phyloP scores from a whole-genome alignment of 2,888 invertebrate species.

The Athripsodes cinereus region DNA sequence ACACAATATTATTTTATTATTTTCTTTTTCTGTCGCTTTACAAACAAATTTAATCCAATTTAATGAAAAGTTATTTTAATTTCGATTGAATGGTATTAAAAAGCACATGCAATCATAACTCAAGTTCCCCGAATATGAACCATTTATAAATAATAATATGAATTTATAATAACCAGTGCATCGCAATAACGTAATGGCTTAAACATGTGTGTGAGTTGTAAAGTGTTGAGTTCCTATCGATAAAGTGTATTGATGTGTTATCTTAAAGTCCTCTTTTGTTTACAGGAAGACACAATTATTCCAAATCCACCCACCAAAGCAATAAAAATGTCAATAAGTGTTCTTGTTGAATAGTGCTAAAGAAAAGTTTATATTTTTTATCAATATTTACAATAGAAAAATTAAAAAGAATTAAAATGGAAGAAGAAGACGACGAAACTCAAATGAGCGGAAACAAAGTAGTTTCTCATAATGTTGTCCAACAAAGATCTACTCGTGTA shows the following conservation, averaged over 20 bases:
- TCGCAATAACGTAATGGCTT: conserved; percentile 26
- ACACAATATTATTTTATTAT: too few relatives aligned
- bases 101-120: too few relatives aligned
- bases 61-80: conserved; percentile 29
- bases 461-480: conserved; percentile 26
- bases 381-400: conserved; percentile 1
- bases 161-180: conserved; percentile 13
- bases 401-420: conserved; percentile 25
- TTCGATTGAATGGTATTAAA: too few relatives aligned
- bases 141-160: too few relatives aligned
- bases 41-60: neutral
- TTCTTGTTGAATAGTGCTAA: neutral
- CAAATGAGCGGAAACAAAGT: conserved; percentile 22
- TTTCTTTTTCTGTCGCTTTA: conserved; percentile 5
- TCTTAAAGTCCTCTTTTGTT: conserved; percentile 12
- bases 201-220: conserved; percentile 23
- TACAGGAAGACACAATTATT: conserved; percentile 21
- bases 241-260: neutral
- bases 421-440: conserved; percentile 29
- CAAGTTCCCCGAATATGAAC: too few relatives aligned
- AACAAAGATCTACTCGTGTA: conserved; percentile 26
- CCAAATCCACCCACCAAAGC: conserved; percentile 10
- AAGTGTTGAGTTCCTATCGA: conserved; percentile 22
- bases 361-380: conserved; percentile 1
- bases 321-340: conserved; percentile 11